phyloP scores from a whole-genome alignment of 2,888 invertebrate genomes.

The Amiota minor region DNA sequence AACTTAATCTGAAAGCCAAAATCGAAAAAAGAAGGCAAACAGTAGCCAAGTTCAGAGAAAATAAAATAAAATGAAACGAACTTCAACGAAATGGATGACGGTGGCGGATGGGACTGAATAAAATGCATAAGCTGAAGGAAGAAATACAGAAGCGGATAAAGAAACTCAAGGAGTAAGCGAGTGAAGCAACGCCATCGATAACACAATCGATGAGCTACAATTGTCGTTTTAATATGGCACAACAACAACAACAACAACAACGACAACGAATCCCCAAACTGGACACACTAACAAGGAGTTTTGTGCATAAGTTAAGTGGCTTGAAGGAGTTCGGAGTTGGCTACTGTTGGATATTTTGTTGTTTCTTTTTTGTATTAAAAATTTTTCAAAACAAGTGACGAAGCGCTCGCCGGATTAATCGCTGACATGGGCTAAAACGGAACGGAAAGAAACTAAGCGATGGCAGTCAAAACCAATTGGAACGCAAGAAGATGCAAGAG shows the following conservation, averaged over 20 bases:
- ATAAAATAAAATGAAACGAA: not conserved
- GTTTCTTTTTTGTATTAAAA: too few species aligned
- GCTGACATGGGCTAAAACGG: slow-evolving; percentile 67
- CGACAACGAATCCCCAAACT: not conserved
- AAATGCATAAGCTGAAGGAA: too few species aligned
- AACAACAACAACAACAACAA: slow-evolving; percentile 20
- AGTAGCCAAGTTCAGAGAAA: not conserved
- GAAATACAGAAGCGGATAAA: too few species aligned
- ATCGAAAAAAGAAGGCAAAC: not conserved
- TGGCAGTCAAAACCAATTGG: slow-evolving; percentile 27
- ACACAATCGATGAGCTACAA: slow-evolving; percentile 65
- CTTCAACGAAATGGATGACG: slow-evolving; percentile 11
- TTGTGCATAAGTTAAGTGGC: slow-evolving; percentile 18
- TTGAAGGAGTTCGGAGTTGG: not conserved
- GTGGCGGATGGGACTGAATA: too few species aligned
- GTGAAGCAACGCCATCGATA: slow-evolving; percentile 67
- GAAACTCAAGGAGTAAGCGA: slow-evolving; percentile 14
- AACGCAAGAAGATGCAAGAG: slow-evolving; percentile 37
- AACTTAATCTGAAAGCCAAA: slow-evolving; percentile 62
- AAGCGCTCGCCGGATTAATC: slow-evolving; percentile 72
- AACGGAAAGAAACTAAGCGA: slow-evolving; percentile 12
- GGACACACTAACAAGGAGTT: slow-evolving; percentile 20
- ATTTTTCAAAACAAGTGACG: slow-evolving; percentile 62
- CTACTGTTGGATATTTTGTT: slow-evolving; percentile 10
- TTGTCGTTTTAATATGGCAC: slow-evolving; percentile 46